Evolutionary conservation across 92 coral and sea anemone genomes (phyloP), one percentile per base, ranked within the genome.

Genomic region (Meandrina meandrites): DNA sequence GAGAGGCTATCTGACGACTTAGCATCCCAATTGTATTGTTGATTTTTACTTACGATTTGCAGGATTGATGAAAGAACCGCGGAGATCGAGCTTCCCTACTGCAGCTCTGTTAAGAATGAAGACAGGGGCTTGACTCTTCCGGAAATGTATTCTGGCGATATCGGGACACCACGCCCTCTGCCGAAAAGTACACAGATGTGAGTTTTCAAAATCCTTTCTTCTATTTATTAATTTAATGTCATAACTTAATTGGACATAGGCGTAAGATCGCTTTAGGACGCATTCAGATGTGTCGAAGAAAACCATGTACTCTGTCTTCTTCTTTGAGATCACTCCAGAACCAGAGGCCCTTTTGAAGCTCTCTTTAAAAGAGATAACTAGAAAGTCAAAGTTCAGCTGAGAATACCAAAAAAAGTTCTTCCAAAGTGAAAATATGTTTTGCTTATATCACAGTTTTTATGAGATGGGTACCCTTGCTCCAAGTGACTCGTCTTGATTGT

Each of bases 11-110:
- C n/a, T n/a, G n/a, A n/a, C n/a, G n/a, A n/a, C n/a, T n/a, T n/a
- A n/a, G n/a, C n/a, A n/a, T n/a, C n/a, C n/a, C n/a, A n/a, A n/a
- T n/a, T n/a, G n/a, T n/a, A n/a, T 40, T 40, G 32, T n/a, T 64
- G 15, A 64, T 64, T 27, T 8, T 36, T 21, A 9, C 27, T 16
- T 73, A 18, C 11, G 45, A 35, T 40, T 72, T 73, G 28, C 53
- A 57, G 87, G 72, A 57, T 84, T 37, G 37, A 37, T 0, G 32
- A 84, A 4, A 57, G 74, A 27, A 11, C 71, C 35, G 11, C 87
- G 3, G 79, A 82, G 56, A 24, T 71, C 31, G 87, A 84, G 73
- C 80, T 84, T 56, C 87, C 87, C 48, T 34, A 31, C 79, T 71
- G 79, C 69, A 83, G 68, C 21, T 31, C 86, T 22, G 34, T 83